Conservation (phyloP, 2,113 vertebrate species). For the Euleptes europaea region DNA sequence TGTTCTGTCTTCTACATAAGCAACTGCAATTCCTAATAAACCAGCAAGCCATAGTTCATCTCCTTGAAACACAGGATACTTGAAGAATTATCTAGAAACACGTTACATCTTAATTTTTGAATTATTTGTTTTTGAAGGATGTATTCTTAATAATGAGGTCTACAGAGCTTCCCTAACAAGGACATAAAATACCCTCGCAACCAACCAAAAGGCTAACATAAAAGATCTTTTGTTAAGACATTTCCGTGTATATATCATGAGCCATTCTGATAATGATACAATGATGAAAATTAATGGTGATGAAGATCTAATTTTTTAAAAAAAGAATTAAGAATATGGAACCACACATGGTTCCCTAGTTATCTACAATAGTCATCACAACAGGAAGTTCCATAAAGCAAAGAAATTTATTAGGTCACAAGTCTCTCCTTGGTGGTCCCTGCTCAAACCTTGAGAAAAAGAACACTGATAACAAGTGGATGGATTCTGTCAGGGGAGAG, state of each 20-base stretch:
- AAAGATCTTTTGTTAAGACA: not conserved
- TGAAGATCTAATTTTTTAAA: not conserved
- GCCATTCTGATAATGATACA: not conserved
- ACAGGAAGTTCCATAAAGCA: not conserved
- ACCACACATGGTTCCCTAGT: not conserved
- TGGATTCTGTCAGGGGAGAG: not conserved
- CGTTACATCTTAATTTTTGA: not conserved
- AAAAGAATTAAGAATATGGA: conserved; percentile 12
- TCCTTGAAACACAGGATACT: not conserved
- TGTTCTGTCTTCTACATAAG: not conserved
- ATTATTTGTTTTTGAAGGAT: not conserved
- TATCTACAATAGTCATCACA: conserved; percentile 2
- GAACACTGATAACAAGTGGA: conserved; percentile 32
- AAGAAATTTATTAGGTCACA: not conserved
- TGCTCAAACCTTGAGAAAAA: conserved; percentile 8
- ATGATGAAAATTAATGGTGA: not conserved
- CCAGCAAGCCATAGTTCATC: not conserved
- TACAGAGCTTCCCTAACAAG: not conserved
- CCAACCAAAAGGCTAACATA: not conserved
- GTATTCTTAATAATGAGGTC: not conserved
- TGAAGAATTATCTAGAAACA: not conserved
- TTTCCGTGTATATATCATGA: not conserved
- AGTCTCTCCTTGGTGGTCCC: not conserved
- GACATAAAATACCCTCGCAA: not conserved
- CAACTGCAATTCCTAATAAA: not conserved